Base-by-base conservation (phyloP, 2,113 vertebrate species). In the Aramus guarauna region DNA sequence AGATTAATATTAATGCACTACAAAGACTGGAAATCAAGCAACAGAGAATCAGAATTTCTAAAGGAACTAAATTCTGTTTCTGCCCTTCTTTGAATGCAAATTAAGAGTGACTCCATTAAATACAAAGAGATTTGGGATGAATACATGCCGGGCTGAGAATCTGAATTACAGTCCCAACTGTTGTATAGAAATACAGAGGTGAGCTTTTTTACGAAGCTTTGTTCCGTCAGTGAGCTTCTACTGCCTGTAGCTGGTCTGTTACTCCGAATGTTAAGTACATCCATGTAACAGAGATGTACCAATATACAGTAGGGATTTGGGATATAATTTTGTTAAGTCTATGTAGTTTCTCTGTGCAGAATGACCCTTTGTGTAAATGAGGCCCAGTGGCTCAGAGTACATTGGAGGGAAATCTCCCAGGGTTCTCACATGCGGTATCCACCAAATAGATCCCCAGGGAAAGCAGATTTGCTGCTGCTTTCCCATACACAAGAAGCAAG, bases 381-480 rank as follows among this genome's bases (percentile, higher is more conserved):
- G 47, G 64, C 27, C 59, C 68, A 50, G 21, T 74, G 47, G 50
- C 72, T 93, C 85, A 45, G 11, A 66, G 34, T 27, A 76, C 36
- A 43, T 9, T 41, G 58, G n/a, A 90, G 79, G 24, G 76, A 96
- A 85, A n/a, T 29, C 76, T 81, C 85, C 47, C 76, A 88, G 79
- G 85, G 52, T 74, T 90, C 88, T 83, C 94, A 78, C 83, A 89
- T 48, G 43, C 43, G 84, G 47, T 37, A 37, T 60, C 79, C 79
- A 96, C 75, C 72, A 92, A 91, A 92, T 3, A 63, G 30, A 81
- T 63, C 79, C 63, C 56, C 60, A 34, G 80, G n/a, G 79, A 96
- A 83, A 88, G 59, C 41, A 96, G 32, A 93, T 79, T 94, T 96
- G 79, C 75, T 92, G 53, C 76, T 73, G 32, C 59, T 92, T 92